These are phyloP conservation scores for Liopterus haemorrhoidalis DNA, from an alignment of 2,888 invertebrate genomes.

Conservation along the genomic window DNA sequence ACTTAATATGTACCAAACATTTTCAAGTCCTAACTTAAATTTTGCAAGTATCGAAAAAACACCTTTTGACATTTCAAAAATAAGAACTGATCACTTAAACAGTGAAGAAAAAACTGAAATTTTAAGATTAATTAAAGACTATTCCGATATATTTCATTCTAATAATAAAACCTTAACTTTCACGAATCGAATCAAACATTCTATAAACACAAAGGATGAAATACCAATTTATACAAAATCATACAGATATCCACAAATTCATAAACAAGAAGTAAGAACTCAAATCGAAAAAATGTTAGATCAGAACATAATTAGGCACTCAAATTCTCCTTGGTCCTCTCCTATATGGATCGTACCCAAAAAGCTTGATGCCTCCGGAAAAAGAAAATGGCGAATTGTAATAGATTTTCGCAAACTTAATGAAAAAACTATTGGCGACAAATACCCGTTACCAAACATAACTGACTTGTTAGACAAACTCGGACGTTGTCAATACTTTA, in stretches of 20 bases:
- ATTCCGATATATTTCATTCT: slow-evolving; percentile 13
- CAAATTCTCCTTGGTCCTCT: slow-evolving; percentile 36
- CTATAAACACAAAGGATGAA: slow-evolving; percentile 21
- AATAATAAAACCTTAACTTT: slow-evolving; percentile 19
- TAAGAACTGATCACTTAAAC: too few relatives aligned
- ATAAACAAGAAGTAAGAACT: slow-evolving; percentile 33
- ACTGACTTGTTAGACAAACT: slow-evolving; percentile 20
- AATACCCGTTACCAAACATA: slow-evolving; percentile 34
- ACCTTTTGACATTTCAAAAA: too few relatives aligned
- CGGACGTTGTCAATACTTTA: slow-evolving; percentile 29
- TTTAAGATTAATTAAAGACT: background rate
- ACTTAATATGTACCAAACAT: too few relatives aligned
- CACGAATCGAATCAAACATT: slow-evolving; percentile 31
- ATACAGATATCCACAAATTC: slow-evolving; percentile 30
- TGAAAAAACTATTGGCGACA: slow-evolving; percentile 35
- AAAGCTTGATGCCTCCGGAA: slow-evolving; percentile 36
- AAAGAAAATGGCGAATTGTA: slow-evolving; percentile 37
- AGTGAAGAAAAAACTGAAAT: too few relatives aligned
- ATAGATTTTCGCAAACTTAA: slow-evolving; percentile 36
- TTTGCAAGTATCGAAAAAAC: too few relatives aligned
- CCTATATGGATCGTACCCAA: slow-evolving; percentile 41
- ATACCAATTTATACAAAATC: slow-evolving; percentile 32
- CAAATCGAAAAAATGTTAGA: slow-evolving; percentile 34
- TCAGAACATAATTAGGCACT: slow-evolving; percentile 35
- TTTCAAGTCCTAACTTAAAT: too few relatives aligned